Base-by-base conservation (phyloP, 2,888 invertebrate genomes). In the Heliconius ethilla region DNA sequence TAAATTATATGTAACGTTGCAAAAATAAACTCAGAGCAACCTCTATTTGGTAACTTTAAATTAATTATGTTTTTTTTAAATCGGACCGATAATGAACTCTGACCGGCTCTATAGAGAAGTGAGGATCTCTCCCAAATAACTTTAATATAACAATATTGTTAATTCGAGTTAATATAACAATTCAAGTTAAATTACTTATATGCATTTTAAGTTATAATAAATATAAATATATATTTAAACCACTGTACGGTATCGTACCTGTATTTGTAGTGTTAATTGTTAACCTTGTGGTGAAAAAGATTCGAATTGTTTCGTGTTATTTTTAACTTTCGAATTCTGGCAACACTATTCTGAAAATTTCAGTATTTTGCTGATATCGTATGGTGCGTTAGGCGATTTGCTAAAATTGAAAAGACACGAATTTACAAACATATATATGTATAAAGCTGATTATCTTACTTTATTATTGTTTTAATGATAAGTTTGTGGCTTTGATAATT, bases 361-460 rank as follows among this genome's bases (percentile, higher is more conserved):
- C 76, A 76, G 70, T 76, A 70, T 76, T 76, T 70, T 70, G 40
- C 45, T 76, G 33, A 51, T 76, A 25, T 70, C 70, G 72, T 33
- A 55, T 72, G 63, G 65, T 76, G 51, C 18, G 15, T 15, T 25
- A 70, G 29, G 33, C 25, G 59, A 59, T 72, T 13, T 29, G 59
- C n/a, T 37, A 33, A 59, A 72, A 59, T 55, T 59, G 59, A 72
- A 37, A 59, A 72, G 55, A 72, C 59, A 18, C n/a, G n/a, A 37
- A 13, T 59, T 22, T n/a, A 72, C 33, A 59, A 55, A 33, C 22
- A 70, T 1, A 70, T 33, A 33, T 33, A 33, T 33, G 33, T 15
- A 69, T 29, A n/a, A 59, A 59, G 33, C 67, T 69, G 67, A 25
- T n/a, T 33, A 62, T 45, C 45, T 51, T 29, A 51, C 5, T 65